Evolutionary conservation across 1,140 invertebrate species (phyloP).

Genomic region (Cecropterus lyciades): DNA sequence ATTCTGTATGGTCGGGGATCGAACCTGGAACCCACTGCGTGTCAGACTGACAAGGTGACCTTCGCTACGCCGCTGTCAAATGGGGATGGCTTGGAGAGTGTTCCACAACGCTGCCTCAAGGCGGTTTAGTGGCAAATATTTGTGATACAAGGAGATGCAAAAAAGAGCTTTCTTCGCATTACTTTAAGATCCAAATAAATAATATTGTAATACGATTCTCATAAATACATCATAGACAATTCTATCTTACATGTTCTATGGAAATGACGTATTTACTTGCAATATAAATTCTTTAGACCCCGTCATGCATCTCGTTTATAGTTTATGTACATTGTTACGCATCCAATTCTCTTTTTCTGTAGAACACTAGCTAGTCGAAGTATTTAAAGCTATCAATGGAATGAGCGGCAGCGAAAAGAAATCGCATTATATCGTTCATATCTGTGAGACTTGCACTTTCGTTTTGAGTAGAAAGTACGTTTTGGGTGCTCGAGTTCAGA

Average conservation of each 20-base stretch:
- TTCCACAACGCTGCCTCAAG: too few relatives aligned
- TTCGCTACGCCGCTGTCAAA: too few relatives aligned
- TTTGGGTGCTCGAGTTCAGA: constrained; percentile 21
- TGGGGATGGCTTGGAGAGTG: too few relatives aligned
- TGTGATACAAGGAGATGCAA: too few relatives aligned
- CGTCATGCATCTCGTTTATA: neutral
- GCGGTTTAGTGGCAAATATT: too few relatives aligned
- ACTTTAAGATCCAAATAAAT: too few relatives aligned
- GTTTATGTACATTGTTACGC: neutral
- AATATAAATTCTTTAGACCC: constrained; percentile 3
- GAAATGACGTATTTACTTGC: neutral
- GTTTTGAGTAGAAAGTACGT: constrained; percentile 41
- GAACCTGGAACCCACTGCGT: too few relatives aligned
- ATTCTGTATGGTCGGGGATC: too few relatives aligned
- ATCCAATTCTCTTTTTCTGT: constrained; percentile 2
- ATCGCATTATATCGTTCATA: constrained; percentile 12
- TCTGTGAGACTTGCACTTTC: constrained; percentile 34
- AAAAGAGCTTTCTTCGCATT: too few relatives aligned
- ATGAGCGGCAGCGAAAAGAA: constrained; percentile 6
- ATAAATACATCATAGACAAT: too few relatives aligned
- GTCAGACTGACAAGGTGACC: too few relatives aligned
- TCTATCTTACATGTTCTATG: neutral
- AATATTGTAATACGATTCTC: too few relatives aligned
- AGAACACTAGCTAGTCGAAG: neutral
- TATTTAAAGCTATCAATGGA: constrained; percentile 6